Percentiles rank a stretch among this genome's conserved stretches.
phyloP scores from a whole-genome alignment of 2,113 vertebrate genomes.

The Meles meles region DNA sequence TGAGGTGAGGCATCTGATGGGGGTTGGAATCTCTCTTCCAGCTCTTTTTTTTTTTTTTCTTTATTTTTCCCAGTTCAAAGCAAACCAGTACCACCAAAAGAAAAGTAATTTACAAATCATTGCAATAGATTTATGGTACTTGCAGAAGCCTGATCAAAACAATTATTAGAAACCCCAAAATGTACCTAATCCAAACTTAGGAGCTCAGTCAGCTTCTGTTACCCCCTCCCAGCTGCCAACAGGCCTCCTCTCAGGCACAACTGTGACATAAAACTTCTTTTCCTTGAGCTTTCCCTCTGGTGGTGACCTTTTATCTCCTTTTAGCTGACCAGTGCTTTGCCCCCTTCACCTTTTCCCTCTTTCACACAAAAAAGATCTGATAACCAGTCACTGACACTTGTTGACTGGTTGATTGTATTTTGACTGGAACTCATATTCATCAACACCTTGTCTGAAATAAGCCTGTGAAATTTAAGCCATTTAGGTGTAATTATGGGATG shows the following conservation, averaged over 20 bases:
- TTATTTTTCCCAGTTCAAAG: not conserved
- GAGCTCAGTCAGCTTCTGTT: not conserved
- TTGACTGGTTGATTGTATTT: conserved; percentile 35
- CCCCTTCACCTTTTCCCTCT: not conserved
- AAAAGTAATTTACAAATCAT: not conserved
- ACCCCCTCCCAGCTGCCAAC: not conserved
- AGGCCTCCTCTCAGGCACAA: not conserved
- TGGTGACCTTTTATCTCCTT: not conserved
- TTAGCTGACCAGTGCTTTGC: not conserved
- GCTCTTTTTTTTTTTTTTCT: not conserved
- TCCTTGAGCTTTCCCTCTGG: not conserved
- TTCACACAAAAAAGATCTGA: not conserved
- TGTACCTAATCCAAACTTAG: not conserved
- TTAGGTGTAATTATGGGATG: not conserved
- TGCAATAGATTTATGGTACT: not conserved
- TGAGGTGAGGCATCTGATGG: not conserved
- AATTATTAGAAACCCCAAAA: not conserved
- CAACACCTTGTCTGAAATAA: conserved; percentile 14
- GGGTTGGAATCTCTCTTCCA: not conserved
- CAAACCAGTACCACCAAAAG: not conserved
- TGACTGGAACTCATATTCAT: conserved; percentile 9
- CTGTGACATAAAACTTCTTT: not conserved
- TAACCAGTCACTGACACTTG: not conserved
- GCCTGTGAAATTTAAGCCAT: not conserved
- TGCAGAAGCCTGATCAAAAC: not conserved